phyloP scores from a whole-genome alignment of 2,797 vertebrate genomes.

The Tamandua tetradactyla region DNA sequence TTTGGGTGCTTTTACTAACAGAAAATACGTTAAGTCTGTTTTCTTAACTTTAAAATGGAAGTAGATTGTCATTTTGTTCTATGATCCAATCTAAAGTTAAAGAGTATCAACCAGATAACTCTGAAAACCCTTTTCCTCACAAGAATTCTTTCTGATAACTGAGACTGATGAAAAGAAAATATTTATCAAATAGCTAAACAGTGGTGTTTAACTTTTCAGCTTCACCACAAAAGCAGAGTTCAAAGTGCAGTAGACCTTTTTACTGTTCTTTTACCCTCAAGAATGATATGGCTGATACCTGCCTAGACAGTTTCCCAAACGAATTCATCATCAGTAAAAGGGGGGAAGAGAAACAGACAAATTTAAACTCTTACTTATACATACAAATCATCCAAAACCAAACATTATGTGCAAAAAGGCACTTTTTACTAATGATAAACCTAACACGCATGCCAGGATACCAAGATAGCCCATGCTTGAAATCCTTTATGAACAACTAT shows the following conservation, averaged over 20 bases:
- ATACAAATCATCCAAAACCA: slow-evolving; percentile 1
- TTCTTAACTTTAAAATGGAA: slow-evolving; percentile 8
- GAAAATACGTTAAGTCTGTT: neutral
- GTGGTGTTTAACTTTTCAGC: neutral
- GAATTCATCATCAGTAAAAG: neutral
- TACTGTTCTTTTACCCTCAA: neutral
- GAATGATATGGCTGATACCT: neutral
- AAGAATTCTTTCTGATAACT: neutral
- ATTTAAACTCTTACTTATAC: slow-evolving; percentile 29
- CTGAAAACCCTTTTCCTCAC: slow-evolving; percentile 5
- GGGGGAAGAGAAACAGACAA: neutral
- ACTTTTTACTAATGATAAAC: slow-evolving; percentile 72
- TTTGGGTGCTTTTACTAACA: neutral
- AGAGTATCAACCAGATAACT: neutral
- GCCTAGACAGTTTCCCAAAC: neutral
- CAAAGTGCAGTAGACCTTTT: neutral
- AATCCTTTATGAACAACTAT: slow-evolving; percentile 81
- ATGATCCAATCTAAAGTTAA: neutral
- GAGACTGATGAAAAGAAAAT: slow-evolving; percentile 24
- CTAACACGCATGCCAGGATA: slow-evolving; percentile 69
- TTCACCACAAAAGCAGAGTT: neutral
- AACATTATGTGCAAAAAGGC: neutral
- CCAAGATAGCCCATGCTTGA: slow-evolving; percentile 71
- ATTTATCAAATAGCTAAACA: slow-evolving; percentile 1
- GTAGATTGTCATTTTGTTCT: neutral